phyloP scores from a whole-genome alignment of 1,140 invertebrate genomes.

The Diorhabda sublineata region DNA sequence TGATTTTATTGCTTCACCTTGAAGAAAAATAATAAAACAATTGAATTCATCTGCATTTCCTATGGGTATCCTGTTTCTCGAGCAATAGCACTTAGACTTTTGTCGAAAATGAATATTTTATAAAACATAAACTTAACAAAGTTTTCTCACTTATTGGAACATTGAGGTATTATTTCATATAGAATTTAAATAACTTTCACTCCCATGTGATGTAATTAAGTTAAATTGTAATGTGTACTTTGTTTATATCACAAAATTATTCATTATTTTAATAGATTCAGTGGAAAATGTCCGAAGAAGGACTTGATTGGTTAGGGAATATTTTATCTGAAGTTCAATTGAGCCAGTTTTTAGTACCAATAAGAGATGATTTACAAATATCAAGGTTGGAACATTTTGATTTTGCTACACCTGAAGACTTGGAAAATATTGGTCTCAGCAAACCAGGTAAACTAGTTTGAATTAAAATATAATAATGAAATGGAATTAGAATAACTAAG shows the following conservation, averaged over 20 bases:
- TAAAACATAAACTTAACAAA: neutral
- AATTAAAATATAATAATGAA: too few relatives aligned
- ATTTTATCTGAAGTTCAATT: constrained; percentile 87
- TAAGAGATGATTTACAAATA: constrained; percentile 85
- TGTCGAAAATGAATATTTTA: neutral
- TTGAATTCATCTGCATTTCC: neutral
- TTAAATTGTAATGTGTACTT: neutral
- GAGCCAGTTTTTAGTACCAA: constrained; percentile 83
- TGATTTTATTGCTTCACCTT: neutral
- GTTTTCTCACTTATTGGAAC: neutral
- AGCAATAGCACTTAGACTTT: neutral
- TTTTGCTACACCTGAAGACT: constrained; percentile 88
- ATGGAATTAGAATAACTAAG: too few relatives aligned
- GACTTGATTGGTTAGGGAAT: constrained; percentile 53
- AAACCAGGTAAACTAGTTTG: constrained; percentile 63
- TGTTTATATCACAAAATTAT: neutral
- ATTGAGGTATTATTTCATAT: constrained; percentile 1
- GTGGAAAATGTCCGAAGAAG: constrained; percentile 31
- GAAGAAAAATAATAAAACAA: neutral
- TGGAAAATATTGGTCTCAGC: constrained; percentile 91
- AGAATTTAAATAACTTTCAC: neutral
- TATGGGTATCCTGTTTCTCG: neutral
- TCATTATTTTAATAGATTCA: neutral
- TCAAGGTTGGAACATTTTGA: constrained; percentile 91
- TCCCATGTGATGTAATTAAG: neutral